Evolutionary conservation across 2,797 vertebrate species (phyloP).

Genomic region (Poeciliopsis paucimaculata): DNA sequence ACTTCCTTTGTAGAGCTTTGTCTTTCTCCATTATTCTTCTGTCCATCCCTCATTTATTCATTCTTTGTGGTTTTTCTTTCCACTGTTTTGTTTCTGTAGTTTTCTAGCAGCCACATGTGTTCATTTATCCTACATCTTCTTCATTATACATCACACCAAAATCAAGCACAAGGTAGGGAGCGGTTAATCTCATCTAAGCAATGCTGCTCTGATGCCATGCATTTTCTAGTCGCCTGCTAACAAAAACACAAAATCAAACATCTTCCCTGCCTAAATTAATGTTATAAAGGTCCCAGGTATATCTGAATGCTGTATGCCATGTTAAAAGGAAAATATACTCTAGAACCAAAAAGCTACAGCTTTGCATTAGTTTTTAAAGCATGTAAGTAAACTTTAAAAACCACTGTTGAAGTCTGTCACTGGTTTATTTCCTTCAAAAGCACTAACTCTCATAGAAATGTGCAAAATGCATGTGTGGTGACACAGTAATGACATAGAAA

Average conservation of each 20-base stretch:
- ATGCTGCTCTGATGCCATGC: background rate
- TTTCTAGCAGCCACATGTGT: background rate
- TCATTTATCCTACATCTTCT: background rate
- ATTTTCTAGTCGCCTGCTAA: background rate
- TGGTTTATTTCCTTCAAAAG: background rate
- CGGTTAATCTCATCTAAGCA: background rate
- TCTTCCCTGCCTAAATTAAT: background rate
- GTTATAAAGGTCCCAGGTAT: background rate
- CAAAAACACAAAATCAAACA: background rate
- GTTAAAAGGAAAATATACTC: background rate
- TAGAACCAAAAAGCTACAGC: background rate
- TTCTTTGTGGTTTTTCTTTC: background rate
- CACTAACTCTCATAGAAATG: background rate
- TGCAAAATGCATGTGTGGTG: background rate
- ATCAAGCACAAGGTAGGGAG: background rate
- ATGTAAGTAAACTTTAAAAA: too few species aligned
- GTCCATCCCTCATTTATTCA: background rate
- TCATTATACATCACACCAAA: background rate
- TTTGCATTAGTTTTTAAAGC: background rate
- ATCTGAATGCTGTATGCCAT: background rate
- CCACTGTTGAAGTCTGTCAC: background rate
- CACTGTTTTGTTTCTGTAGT: background rate
- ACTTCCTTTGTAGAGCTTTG: background rate
- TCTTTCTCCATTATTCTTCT: background rate
- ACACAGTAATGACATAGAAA: background rate